A percentile compares a stretch with the other conserved stretches of the same genome.
Conservation (phyloP, 2,888 invertebrate species). For the Sicus ferrugineus region DNA sequence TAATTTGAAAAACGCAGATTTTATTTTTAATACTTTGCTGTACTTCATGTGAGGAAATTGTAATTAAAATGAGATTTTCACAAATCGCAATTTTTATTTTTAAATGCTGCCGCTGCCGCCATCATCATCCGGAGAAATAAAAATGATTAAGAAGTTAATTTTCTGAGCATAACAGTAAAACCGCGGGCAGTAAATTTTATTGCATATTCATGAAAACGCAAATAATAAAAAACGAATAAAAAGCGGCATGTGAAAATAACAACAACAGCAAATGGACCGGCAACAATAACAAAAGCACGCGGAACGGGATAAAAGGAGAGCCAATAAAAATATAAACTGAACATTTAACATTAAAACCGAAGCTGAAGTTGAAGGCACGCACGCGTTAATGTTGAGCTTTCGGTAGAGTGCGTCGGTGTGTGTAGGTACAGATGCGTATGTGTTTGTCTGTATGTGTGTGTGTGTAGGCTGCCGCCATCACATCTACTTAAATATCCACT, state of each 20-base stretch:
- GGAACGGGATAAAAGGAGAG: neutral
- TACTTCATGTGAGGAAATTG: too few species aligned
- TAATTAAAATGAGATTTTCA: too few species aligned
- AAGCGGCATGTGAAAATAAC: neutral
- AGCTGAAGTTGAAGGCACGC: neutral
- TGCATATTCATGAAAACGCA: constrained; percentile 27
- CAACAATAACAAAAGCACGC: constrained; percentile 14
- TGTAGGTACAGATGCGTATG: neutral
- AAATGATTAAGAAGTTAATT: constrained; percentile 30
- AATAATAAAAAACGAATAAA: neutral
- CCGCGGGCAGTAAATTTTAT: constrained; percentile 34
- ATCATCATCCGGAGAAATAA: neutral
- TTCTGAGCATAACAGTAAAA: constrained; percentile 35
- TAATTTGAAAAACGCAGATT: too few species aligned
- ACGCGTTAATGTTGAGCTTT: too few species aligned
- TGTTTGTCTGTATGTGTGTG: neutral
- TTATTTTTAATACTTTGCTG: too few species aligned
- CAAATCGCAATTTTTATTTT: neutral
- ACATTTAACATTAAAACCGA: constrained; percentile 10
- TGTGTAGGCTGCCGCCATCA: neutral
- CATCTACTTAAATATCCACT: constrained; percentile 21
- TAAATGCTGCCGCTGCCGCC: neutral
- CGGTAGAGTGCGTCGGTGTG: neutral
- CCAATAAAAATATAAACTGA: constrained; percentile 14
- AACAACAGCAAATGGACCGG: constrained; percentile 7